phyloP scores from a whole-genome alignment of 2,888 invertebrate genomes.

The Platerodrilus igneus region DNA sequence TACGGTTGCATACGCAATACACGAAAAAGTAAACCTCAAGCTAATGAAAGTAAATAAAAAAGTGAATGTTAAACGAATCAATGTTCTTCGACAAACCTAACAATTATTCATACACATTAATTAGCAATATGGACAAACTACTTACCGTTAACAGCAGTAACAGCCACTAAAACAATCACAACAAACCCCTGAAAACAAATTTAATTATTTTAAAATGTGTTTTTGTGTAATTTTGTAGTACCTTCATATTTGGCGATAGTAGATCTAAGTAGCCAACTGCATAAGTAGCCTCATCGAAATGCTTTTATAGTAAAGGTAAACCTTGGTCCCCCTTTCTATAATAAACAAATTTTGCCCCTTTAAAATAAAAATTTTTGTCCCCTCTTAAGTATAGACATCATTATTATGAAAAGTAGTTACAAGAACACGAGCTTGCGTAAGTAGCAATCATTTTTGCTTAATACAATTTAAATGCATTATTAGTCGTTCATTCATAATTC shows the following conservation, averaged over 20 bases:
- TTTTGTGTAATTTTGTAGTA: too few species aligned
- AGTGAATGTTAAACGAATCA: too few species aligned
- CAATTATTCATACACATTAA: too few species aligned
- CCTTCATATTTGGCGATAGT: conserved; percentile 19
- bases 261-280: conserved; percentile 13
- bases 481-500: too few species aligned
- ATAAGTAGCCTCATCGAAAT: conserved; percentile 3
- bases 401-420: conserved; percentile 17
- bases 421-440: conserved; percentile 14
- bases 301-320: conserved; percentile 21
- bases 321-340: conserved; percentile 22
- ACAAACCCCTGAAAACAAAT: conserved; percentile 13
- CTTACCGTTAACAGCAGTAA: conserved; percentile 13
- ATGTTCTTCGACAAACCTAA: too few species aligned
- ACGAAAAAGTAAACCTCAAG: too few species aligned
- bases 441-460: neutral
- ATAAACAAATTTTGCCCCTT: conserved; percentile 16
- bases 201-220: too few species aligned
- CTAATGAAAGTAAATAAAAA: too few species aligned
- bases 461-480: too few species aligned
- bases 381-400: conserved; percentile 14
- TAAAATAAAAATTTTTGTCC: conserved; percentile 15
- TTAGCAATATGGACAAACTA: too few species aligned
- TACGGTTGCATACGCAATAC: too few species aligned
- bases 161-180: conserved; percentile 7